phyloP scores from a whole-genome alignment of 2,113 vertebrate species.

The Tragulus kanchil region DNA sequence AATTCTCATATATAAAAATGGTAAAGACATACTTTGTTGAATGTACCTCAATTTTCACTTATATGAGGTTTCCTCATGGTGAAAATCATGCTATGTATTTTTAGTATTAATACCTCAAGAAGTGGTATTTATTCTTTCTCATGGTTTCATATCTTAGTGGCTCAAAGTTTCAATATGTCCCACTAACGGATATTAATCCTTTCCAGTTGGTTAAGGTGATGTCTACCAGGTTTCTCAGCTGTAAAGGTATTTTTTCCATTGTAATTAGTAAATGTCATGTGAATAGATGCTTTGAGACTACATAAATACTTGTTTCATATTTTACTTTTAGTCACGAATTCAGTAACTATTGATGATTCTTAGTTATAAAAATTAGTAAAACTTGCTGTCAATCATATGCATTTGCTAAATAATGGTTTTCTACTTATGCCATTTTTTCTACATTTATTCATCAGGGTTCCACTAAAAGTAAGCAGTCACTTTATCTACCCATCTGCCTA shows the following conservation, averaged over 20 bases:
- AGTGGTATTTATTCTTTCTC: not conserved
- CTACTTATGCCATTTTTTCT: not conserved
- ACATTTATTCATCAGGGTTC: not conserved
- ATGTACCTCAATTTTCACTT: not conserved
- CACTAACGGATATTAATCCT: not conserved
- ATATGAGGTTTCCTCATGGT: not conserved
- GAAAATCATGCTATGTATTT: not conserved
- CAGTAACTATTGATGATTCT: not conserved
- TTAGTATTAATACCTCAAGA: not conserved
- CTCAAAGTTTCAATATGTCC: not conserved
- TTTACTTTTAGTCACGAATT: not conserved
- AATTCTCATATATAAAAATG: not conserved
- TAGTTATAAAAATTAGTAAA: not conserved
- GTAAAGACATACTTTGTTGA: not conserved
- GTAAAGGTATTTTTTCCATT: not conserved
- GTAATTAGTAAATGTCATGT: not conserved
- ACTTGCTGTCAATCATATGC: not conserved
- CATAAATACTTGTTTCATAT: not conserved
- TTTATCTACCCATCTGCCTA: not conserved
- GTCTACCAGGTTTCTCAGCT: not conserved
- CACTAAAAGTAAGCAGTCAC: not conserved
- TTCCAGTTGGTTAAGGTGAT: not conserved
- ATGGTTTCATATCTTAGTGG: not conserved
- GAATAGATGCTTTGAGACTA: not conserved
- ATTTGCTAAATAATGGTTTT: conserved; percentile 13